A percentile compares a stretch with the other conserved stretches of the same genome.
Evolutionary conservation across 2,888 invertebrate species (phyloP).

Genomic region (Campoletis raptor): DNA sequence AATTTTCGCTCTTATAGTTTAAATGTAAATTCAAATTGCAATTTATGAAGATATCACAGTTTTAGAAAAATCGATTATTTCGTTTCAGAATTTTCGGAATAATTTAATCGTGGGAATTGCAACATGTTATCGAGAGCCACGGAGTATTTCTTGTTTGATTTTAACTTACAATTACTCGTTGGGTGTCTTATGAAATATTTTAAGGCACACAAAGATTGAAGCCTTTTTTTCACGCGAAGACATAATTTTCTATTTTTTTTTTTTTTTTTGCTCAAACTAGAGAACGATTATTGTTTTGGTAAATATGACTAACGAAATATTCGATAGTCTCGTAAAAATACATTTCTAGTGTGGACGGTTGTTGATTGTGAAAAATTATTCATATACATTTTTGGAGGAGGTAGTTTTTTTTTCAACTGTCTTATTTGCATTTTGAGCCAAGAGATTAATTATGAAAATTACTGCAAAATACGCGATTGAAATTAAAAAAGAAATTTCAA

Average conservation of each 20-base stretch:
- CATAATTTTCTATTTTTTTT: not conserved
- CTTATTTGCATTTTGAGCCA: not conserved
- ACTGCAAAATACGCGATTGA: no score
- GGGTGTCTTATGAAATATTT: not conserved
- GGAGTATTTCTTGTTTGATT: not conserved
- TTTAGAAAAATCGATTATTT: no score
- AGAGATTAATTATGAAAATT: not conserved
- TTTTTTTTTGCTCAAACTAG: not conserved
- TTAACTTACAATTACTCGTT: not conserved
- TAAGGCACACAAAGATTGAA: not conserved
- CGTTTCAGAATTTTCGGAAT: not conserved
- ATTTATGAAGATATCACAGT: no score
- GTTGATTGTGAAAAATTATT: not conserved
- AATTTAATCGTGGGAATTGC: no score
- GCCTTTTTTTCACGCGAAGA: not conserved
- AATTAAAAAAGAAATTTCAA: not conserved
- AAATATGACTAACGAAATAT: not conserved
- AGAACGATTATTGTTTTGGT: not conserved
- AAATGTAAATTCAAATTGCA: no score
- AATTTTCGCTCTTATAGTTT: no score
- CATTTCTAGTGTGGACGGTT: conserved; percentile 1
- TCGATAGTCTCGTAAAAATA: not conserved
- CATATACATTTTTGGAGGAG: not conserved
- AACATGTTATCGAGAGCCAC: not conserved
- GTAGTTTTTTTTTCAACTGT: not conserved